phyloP scores from a whole-genome alignment of 2,888 invertebrate genomes.

The Rutpela maculata region DNA sequence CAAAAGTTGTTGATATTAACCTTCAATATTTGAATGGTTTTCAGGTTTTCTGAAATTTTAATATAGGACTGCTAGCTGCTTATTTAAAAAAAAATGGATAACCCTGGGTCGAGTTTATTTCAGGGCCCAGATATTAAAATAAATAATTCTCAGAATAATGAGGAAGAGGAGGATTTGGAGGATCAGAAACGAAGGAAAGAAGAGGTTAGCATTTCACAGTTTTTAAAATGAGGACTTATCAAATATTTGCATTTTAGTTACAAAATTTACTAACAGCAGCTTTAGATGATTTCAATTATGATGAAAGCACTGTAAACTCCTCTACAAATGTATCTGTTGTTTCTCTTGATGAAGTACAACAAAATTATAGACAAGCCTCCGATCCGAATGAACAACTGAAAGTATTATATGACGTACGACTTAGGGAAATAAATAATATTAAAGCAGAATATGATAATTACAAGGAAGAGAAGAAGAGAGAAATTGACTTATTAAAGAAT shows the following conservation, averaged over 20 bases:
- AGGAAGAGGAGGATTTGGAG: constrained; percentile 81
- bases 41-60: neutral
- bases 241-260: constrained; percentile 74
- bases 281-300: constrained; percentile 82
- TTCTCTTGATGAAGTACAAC: constrained; percentile 59
- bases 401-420: constrained; percentile 72
- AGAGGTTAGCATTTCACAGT: constrained; percentile 75
- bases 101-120: constrained; percentile 82
- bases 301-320: constrained; percentile 74
- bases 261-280: constrained; percentile 80
- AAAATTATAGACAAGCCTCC: constrained; percentile 60
- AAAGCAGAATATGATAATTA: constrained; percentile 61
- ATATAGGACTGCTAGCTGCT: neutral
- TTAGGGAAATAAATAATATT: constrained; percentile 67
- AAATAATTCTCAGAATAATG: constrained; percentile 79
- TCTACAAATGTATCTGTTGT: constrained; percentile 62
- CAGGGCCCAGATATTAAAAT: constrained; percentile 82
- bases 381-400: constrained; percentile 70
- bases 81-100: constrained; percentile 58
- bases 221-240: neutral
- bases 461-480: constrained; percentile 56
- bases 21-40: neutral
- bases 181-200: constrained; percentile 81
- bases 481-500: constrained; percentile 61
- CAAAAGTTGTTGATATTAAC: neutral